phyloP scores from a whole-genome alignment of 2,888 invertebrate species.

The Terebella lapidaria region DNA sequence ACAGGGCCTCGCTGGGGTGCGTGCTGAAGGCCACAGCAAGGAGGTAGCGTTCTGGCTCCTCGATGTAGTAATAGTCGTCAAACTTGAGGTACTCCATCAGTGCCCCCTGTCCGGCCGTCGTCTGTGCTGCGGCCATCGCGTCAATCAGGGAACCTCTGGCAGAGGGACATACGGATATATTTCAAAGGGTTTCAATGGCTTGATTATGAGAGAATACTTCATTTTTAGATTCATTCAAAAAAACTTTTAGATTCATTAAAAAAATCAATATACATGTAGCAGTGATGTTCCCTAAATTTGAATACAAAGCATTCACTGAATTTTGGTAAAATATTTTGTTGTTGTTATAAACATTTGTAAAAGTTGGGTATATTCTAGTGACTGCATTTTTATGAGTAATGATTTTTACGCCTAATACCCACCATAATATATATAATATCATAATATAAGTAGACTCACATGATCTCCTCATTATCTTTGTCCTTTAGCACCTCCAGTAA shows the following conservation, averaged over 20 bases:
- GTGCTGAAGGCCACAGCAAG: slow-evolving; percentile 69
- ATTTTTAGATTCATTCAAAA: too few relatives aligned
- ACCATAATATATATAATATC: too few relatives aligned
- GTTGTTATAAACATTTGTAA: too few relatives aligned
- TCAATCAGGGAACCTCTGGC: slow-evolving; percentile 59
- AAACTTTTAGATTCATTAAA: too few relatives aligned
- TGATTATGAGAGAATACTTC: too few relatives aligned
- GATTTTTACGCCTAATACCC: too few relatives aligned
- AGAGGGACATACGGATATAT: background rate
- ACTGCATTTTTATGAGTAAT: too few relatives aligned
- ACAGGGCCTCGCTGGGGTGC: slow-evolving; percentile 60
- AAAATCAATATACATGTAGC: too few relatives aligned
- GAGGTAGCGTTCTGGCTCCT: slow-evolving; percentile 68
- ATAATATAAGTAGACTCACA: slow-evolving; percentile 43
- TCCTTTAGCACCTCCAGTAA: slow-evolving; percentile 60
- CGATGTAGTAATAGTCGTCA: slow-evolving; percentile 57
- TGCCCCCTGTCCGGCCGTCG: slow-evolving; percentile 64
- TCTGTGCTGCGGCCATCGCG: slow-evolving; percentile 66
- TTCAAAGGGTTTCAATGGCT: background rate
- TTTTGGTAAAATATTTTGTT: too few relatives aligned
- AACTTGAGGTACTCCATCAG: slow-evolving; percentile 62
- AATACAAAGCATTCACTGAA: too few relatives aligned
- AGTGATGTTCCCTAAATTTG: too few relatives aligned
- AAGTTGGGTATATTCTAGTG: too few relatives aligned
- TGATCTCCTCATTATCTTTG: slow-evolving; percentile 60